Percentiles rank a stretch among this genome's conserved stretches.
These are phyloP conservation scores for Etheostoma nigrum DNA, from an alignment of 2,797 vertebrate species.

Conservation along the genomic window DNA sequence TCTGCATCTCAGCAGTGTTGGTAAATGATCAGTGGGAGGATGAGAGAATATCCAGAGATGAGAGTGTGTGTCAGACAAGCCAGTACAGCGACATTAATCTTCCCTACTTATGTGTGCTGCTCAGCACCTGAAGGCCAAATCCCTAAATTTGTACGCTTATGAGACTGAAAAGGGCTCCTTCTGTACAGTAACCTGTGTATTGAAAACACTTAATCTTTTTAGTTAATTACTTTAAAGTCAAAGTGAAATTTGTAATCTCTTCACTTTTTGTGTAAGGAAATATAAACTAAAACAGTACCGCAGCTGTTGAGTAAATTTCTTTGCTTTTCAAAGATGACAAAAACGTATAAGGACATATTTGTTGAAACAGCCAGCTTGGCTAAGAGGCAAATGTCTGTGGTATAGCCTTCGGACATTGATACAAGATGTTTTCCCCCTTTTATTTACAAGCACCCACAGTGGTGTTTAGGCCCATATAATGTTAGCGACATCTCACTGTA, in stretches of 20 bases:
- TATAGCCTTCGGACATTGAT: no score
- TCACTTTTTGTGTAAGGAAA: neutral
- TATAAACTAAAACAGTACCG: neutral
- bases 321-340: neutral
- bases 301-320: neutral
- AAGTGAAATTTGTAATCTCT: neutral
- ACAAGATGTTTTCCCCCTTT: no score
- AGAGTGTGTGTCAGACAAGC: slow-evolving; percentile 71
- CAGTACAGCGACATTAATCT: slow-evolving; percentile 77
- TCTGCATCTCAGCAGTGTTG: slow-evolving; percentile 44
- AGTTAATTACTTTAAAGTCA: neutral
- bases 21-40: slow-evolving; percentile 72
- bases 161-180: slow-evolving; percentile 6
- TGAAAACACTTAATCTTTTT: no score
- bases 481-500: no score
- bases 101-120: slow-evolving; percentile 56
- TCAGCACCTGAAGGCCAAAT: slow-evolving; percentile 33
- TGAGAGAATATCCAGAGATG: slow-evolving; percentile 68
- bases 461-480: no score
- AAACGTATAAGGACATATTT: neutral
- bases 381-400: neutral
- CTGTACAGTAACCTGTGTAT: neutral
- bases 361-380: neutral
- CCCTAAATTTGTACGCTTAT: slow-evolving; percentile 9
- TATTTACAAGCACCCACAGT: no score